Evolutionary conservation across 2,888 invertebrate genomes (phyloP).

Genomic region (Ichneumoninae sp.): DNA sequence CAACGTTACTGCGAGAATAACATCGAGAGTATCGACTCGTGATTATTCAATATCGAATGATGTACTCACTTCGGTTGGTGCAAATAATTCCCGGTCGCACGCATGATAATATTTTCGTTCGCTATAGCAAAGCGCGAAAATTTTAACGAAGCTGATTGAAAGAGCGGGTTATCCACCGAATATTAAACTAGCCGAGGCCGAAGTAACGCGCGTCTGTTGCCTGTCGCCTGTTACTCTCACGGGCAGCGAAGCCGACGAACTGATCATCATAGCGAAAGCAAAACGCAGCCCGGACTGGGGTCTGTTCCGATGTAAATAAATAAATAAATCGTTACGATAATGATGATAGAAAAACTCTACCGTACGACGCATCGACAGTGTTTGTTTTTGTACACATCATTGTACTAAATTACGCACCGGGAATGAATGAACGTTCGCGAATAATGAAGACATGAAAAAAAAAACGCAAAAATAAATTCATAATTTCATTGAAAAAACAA

Average conservation of each 20-base stretch:
- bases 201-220: slow-evolving; percentile 1
- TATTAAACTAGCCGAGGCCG: slow-evolving; percentile 33
- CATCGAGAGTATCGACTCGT: slow-evolving; percentile 34
- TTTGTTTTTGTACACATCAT: background rate
- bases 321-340: slow-evolving; percentile 7
- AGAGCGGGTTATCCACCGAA: slow-evolving; percentile 30
- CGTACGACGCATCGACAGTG: background rate
- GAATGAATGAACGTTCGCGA: background rate
- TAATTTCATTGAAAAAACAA: too few species aligned
- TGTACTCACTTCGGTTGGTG: slow-evolving; percentile 43
- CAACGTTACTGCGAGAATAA: slow-evolving; percentile 21
- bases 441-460: background rate
- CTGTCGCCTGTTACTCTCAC: background rate
- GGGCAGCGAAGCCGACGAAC: slow-evolving; percentile 26
- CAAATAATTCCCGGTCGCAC: slow-evolving; percentile 47
- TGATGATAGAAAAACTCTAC: background rate
- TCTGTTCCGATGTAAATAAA: slow-evolving; percentile 38
- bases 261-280: slow-evolving; percentile 11
- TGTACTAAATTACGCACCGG: background rate
- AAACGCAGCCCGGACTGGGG: slow-evolving; percentile 3
- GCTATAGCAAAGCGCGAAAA: slow-evolving; percentile 43
- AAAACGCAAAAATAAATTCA: background rate
- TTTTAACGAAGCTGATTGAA: slow-evolving; percentile 47
- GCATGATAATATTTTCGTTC: slow-evolving; percentile 27
- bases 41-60: slow-evolving; percentile 47